Base-by-base conservation (phyloP, 2,797 vertebrate genomes). In the Pseudochirops cupreus region DNA sequence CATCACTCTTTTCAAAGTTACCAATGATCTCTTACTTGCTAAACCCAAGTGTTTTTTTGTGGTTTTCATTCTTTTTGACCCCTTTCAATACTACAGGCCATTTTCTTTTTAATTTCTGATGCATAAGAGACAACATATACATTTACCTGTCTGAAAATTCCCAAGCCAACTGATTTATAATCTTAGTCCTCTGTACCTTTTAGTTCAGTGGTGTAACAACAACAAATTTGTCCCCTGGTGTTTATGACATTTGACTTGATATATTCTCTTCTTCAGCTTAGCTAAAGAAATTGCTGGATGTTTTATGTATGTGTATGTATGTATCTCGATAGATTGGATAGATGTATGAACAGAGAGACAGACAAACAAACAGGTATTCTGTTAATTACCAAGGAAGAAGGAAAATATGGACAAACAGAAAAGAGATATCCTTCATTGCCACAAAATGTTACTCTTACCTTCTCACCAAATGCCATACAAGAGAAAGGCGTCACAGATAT, bases 401-500 rank as follows among this genome's bases (percentile, higher is more conserved):
- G 93, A 95, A 5, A 1, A 90, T 26, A 53, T 31, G 46, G 21
- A 90, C 28, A 55, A 28, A 3, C 24, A 24, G 24, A 4, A 93
- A 90, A 93, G 95, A 1, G 0, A 94, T 2, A 0, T n/a, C 0
- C 16, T 93, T 52, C 5, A 1, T 50, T 93, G 58, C 56, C 31
- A 89, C 0, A 89, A 54, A 92, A 9, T 55, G 10, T 59, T 92
- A n/a, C 3, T 94, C 18, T 18, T 82, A 62, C 31, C 16, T 67
- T 67, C 62, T 67, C 62, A 93, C 87, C 54, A 93, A 2, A n/a
- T 53, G 39, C 39, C 93, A 59, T 94, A 29, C 3, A 28, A 62
- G 59, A 95, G n/a, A 93, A 93, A 93, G 31, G 54, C 93, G 94
- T 56, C 62, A 93, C 62, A 90, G 89, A 90, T 92, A 94, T 62